Percentiles rank a stretch among this genome's conserved stretches.
Conservation (phyloP, 2,888 invertebrate genomes). For the Trachelus stipa region DNA sequence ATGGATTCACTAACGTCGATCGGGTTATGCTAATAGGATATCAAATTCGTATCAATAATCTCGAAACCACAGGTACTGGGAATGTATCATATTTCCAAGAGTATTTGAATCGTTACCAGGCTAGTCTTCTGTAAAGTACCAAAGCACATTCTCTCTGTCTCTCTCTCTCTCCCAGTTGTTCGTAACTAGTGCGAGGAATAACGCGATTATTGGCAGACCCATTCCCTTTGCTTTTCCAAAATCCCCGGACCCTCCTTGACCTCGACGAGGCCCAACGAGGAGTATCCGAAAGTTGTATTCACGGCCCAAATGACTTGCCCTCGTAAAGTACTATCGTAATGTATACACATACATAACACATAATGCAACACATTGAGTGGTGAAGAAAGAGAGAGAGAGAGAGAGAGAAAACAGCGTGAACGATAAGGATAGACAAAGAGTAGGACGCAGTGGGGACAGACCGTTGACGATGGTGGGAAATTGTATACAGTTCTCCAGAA, state of each 20-base stretch:
- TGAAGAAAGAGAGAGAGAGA: background rate
- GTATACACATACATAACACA: background rate
- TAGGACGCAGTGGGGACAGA: background rate
- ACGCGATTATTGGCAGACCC: background rate
- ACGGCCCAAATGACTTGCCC: constrained; percentile 10
- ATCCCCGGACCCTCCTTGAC: background rate
- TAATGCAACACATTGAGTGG: background rate
- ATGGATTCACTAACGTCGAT: background rate
- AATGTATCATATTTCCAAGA: background rate
- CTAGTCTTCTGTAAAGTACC: background rate
- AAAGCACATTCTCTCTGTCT: background rate
- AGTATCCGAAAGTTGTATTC: background rate
- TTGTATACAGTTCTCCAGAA: background rate
- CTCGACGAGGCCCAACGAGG: background rate
- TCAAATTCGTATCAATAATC: background rate
- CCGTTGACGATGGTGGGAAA: background rate
- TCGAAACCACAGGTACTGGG: background rate
- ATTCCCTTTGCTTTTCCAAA: background rate
- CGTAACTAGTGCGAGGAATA: background rate
- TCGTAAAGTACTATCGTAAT: constrained; percentile 12
- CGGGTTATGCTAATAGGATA: background rate
- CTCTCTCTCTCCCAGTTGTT: background rate
- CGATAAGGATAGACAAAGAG: background rate
- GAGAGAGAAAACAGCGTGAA: background rate
- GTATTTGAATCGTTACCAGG: background rate